Conservation (phyloP, 2,888 invertebrate genomes). For the Anorthoa munda region DNA sequence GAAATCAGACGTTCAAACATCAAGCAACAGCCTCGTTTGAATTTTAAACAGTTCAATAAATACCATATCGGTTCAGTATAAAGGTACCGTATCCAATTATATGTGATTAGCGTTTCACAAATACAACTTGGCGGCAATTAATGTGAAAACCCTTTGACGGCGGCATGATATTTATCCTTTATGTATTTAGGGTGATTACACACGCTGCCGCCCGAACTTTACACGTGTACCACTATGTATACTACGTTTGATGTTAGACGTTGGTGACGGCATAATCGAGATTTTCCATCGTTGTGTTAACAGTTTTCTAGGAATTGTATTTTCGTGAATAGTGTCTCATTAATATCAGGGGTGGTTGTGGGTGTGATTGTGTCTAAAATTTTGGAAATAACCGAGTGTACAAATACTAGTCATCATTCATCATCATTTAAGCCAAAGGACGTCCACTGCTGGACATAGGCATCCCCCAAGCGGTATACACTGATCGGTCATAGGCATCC, state of each 20-base stretch:
- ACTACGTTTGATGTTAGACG: slow-evolving; percentile 9
- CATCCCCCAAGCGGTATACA: no score
- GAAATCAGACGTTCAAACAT: slow-evolving; percentile 11
- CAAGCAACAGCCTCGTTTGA: slow-evolving; percentile 13
- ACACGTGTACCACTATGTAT: background rate
- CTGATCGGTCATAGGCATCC: no score
- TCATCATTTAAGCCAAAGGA: no score
- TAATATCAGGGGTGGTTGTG: background rate
- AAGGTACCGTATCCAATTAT: slow-evolving; percentile 64
- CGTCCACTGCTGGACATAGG: no score
- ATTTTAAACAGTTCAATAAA: slow-evolving; percentile 61
- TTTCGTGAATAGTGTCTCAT: background rate
- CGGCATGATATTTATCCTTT: slow-evolving; percentile 54
- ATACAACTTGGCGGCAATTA: slow-evolving; percentile 61
- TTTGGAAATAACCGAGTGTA: no score
- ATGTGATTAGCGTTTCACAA: slow-evolving; percentile 62
- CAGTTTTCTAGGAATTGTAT: background rate
- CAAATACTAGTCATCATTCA: no score
- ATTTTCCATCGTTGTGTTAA: background rate
- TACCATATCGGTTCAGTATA: slow-evolving; percentile 50
- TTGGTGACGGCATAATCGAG: slow-evolving; percentile 2
- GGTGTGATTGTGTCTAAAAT: background rate
- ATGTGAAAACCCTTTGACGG: slow-evolving; percentile 62
- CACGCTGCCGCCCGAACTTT: slow-evolving; percentile 35
- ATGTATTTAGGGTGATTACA: slow-evolving; percentile 59